Evolutionary conservation across 2,113 vertebrate genomes (phyloP).

Genomic region (Pogona vitticeps): DNA sequence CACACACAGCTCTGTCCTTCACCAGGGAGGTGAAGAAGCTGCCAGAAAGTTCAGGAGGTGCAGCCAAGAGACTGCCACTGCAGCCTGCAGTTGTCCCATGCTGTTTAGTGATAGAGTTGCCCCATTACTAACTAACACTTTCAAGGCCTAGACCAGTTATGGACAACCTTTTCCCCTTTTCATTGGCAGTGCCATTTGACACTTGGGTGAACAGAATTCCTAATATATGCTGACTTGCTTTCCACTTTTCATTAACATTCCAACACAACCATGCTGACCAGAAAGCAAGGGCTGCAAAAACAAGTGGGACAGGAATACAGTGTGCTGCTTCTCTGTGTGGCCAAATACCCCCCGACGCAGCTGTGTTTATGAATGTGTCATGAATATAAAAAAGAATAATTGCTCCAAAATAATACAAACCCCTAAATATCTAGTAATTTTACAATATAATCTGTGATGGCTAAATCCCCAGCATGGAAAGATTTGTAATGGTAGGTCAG

Average conservation of each 20-base stretch:
- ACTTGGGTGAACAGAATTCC: conserved; percentile 20
- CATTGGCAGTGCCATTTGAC: conserved; percentile 14
- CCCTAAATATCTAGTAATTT: conserved; percentile 87
- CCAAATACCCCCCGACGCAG: conserved; percentile 56
- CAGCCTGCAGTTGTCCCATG: not conserved
- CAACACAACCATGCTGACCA: conserved; percentile 7
- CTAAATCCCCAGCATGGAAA: conserved; percentile 84
- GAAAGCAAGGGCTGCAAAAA: conserved; percentile 30
- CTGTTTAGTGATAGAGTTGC: not conserved
- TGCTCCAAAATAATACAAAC: conserved; percentile 77
- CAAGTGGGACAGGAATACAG: conserved; percentile 48
- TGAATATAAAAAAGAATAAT: conserved; percentile 76
- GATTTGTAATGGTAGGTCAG: conserved; percentile 88
- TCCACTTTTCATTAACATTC: conserved; percentile 33
- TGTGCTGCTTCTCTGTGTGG: conserved; percentile 63
- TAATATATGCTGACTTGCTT: conserved; percentile 11
- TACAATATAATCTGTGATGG: conserved; percentile 93
- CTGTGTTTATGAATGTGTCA: conserved; percentile 78
- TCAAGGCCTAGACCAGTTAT: not conserved
- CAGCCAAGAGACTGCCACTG: too few relatives aligned
- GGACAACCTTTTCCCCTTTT: not conserved
- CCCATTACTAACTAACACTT: not conserved
- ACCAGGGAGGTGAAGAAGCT: too few relatives aligned
- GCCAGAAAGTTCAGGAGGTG: too few relatives aligned
- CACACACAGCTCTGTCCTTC: too few relatives aligned